Evolutionary conservation across 2,797 vertebrate species (phyloP), one percentile per base, ranked within the genome.

Genomic region (Sylvia borin): DNA sequence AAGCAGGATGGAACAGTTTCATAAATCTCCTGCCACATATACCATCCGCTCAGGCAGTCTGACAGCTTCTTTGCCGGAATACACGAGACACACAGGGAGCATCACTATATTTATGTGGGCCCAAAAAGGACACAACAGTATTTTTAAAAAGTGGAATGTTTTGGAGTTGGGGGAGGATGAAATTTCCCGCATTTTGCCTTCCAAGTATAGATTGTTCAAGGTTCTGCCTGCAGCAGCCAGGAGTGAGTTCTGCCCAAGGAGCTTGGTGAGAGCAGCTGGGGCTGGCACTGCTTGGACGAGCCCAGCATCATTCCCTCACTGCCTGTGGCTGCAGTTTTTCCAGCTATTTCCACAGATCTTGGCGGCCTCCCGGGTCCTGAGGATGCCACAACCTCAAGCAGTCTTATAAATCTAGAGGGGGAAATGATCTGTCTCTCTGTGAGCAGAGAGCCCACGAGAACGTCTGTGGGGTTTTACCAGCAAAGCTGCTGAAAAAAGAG

Each of bases 271-370:
- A 43, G 50, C 43, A 70, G 58, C 8, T 61, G 54, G 62, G 65
- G 19, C 43, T 15, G 40, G 29, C 45, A 27, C 1, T n/a, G 54
- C 71, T 54, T 55, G 58, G 55, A 48, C 29, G 58, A 64, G 24
- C 26, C 8, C 4, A 1, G 60, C 67, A 42, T 16, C 67, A 19
- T 47, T 42, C 50, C 10, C 81, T 85, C 61, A 5, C 32, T 70
- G 54, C 32, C 29, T 57, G 42, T 11, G n/a, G 29, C 55, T 81
- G 66, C 27, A 68, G 9, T 36, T 88, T 94, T 93, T 85, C 92
- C 90, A 95, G 80, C 73, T 84, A 36, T 83, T 93, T 84, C 62
- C 90, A 80, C 21, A 83, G 42, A 61, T 79, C 47, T 48, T 77
- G 85, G 15, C 54, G 88, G 77, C 51, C 85, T 95, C 82, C 24